Conservation (phyloP, 2,113 vertebrate genomes). For the Etia nguti region DNA sequence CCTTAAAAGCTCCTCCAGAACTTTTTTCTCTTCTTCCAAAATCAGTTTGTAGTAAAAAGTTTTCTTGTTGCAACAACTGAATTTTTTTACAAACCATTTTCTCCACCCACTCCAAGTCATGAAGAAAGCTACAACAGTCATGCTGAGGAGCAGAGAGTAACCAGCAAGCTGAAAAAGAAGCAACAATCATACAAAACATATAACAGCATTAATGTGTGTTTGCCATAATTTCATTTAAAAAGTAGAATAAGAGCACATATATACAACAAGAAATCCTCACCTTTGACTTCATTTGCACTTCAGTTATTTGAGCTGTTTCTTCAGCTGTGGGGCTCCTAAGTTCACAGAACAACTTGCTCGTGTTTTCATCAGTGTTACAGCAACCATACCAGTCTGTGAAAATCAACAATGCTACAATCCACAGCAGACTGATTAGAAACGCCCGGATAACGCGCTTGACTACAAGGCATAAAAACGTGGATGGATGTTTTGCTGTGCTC, state of each 20-base stretch:
- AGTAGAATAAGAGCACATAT: not conserved
- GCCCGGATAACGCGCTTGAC: not conserved
- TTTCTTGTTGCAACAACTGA: fast-evolving
- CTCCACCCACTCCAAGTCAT: not conserved
- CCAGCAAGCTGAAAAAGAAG: fast-evolving
- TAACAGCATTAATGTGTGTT: not conserved
- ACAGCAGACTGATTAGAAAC: not conserved
- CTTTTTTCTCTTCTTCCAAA: not conserved
- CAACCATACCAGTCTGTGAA: not conserved
- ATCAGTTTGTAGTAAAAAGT: not conserved
- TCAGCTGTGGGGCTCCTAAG: fast-evolving
- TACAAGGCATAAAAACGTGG: fast-evolving
- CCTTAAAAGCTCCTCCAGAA: not conserved
- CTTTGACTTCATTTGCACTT: fast-evolving
- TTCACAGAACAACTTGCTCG: fast-evolving
- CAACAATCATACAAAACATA: fast-evolving
- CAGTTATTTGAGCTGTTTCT: fast-evolving
- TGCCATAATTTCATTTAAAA: not conserved
- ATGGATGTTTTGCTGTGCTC: fast-evolving
- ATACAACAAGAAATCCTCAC: not conserved
- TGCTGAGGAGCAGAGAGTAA: not conserved
- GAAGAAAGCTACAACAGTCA: fast-evolving
- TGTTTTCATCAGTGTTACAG: fast-evolving
- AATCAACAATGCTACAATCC: fast-evolving
- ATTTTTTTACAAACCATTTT: fast-evolving